Evolutionary conservation across 2,797 vertebrate genomes (phyloP).

Genomic region (Siniperca scherzeri): DNA sequence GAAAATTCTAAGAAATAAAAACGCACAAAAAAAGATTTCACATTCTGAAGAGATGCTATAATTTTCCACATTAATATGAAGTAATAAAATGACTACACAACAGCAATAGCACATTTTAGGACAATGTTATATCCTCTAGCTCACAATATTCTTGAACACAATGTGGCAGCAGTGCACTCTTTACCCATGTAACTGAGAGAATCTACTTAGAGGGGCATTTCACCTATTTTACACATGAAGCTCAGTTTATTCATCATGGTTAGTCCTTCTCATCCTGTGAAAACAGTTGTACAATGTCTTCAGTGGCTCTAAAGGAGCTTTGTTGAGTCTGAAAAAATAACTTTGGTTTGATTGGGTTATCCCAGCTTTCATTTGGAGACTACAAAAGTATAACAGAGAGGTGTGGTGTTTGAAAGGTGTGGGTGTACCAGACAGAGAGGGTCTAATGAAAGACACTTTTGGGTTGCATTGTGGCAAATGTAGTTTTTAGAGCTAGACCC

Average conservation of each 20-base stretch:
- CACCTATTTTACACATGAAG: neutral
- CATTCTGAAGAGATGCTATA: neutral
- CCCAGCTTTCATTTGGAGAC: neutral
- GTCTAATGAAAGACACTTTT: neutral
- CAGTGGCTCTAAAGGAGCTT: neutral
- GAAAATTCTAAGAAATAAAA: neutral
- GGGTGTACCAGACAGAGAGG: neutral
- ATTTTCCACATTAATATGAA: neutral
- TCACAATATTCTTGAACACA: slow-evolving; percentile 30
- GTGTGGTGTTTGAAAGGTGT: neutral
- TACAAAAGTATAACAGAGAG: neutral
- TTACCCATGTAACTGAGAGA: neutral
- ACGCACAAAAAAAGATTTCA: neutral
- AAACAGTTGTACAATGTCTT: neutral
- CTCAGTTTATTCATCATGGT: neutral
- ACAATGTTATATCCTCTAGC: neutral
- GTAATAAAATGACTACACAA: neutral
- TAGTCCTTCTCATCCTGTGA: neutral
- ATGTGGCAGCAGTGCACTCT: slow-evolving; percentile 38
- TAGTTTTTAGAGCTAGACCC: neutral
- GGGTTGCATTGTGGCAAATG: neutral
- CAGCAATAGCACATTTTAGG: neutral
- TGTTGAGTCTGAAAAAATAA: neutral
- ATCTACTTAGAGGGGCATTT: neutral
- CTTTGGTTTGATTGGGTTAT: neutral